Evolutionary conservation across 2,113 vertebrate genomes (phyloP), one percentile per base, ranked within the genome.

Genomic region (Tilapia sparmanii): DNA sequence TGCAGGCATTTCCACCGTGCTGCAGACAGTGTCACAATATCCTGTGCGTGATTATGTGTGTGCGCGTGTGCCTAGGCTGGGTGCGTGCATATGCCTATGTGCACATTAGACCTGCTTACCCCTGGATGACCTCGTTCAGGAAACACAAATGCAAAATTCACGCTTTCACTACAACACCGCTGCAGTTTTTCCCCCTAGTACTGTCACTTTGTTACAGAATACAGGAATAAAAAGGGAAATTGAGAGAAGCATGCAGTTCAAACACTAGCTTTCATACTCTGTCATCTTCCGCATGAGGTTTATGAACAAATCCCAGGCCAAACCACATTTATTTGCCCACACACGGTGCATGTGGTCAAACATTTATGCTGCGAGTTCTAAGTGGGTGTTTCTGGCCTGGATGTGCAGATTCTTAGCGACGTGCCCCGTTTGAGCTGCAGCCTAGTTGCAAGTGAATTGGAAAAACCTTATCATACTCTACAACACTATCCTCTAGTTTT

Each of bases 141-240:
- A 83, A 87, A 81, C 59, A 71, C 81, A 76, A 88, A 86, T 93
- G 55, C 55, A 93, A 92, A 85, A 93, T 94, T 92, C 84, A 90
- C 31, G 5, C 79, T 45, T 78, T 76, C 26, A 42, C 81, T 86
- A 19, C 82, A 89, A 87, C 84, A 81, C 57, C 33, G 63, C 81
- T 6, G 19, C 52, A 38, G 6, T 22, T 80, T 86, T 50, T 3
- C 1, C 40, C 6, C 54, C 83, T 8, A 66, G 18, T 66, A 66
- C 52, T 88, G 86, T 92, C 90, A 71, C 73, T 89, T 84, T 66
- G 66, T 45, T 84, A 66, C 26, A 84, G 42, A 53, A 55, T 13
- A 52, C 84, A 10, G 55, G 24, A 79, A 52, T 68, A 47, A 83
- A 80, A 82, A 35, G 40, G 53, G 66, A 89, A 87, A 83, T 76